Evolutionary conservation across 2,113 vertebrate species (phyloP), one percentile per base, ranked within the genome.

Genomic region (Microcebus griseorufus): DNA sequence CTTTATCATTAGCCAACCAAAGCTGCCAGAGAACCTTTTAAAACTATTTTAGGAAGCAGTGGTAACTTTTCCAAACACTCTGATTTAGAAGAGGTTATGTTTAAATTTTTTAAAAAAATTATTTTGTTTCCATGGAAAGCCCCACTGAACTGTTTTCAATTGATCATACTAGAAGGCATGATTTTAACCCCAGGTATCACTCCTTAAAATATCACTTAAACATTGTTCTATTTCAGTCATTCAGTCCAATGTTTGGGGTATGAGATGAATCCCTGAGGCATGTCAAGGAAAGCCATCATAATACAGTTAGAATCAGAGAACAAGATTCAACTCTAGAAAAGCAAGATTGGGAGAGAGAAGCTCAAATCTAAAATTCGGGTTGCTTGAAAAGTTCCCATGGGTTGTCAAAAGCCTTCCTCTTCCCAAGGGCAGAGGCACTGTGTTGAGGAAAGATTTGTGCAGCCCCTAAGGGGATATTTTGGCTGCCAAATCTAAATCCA

Each of bases 61-160:
- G 81, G 95, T 96, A 92, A 95, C 93, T 80, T 97, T 97, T 96
- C 70, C 87, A 96, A 97, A 97, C 72, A 96, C 29, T 85, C 58
- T 95, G 48, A 90, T 95, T 96, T 94, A 96, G 93, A 97, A 97
- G 90, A 92, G 78, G 45, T 96, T 97, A 96, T 98, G 48, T 97
- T 95, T 86, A 96, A 96, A 70, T 45, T 34, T 79, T 72, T 78
- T 84, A 25, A 39, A 75, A 88, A 75, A 42, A 45, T 70, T 42
- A 70, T 67, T n/a, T 60, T 85, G 53, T 97, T 96, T 97, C 81
- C 80, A 81, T 97, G 93, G 92, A 97, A 96, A 96, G 90, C 94
- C 75, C 85, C 90, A 84, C 58, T 82, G 72, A 29, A 78, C 53
- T 96, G 29, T 97, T 96, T 93, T 82, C 37, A 88, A 16, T 25